Evolutionary conservation across 1,140 invertebrate species (phyloP).

Genomic region (Berghia stephanieae): DNA sequence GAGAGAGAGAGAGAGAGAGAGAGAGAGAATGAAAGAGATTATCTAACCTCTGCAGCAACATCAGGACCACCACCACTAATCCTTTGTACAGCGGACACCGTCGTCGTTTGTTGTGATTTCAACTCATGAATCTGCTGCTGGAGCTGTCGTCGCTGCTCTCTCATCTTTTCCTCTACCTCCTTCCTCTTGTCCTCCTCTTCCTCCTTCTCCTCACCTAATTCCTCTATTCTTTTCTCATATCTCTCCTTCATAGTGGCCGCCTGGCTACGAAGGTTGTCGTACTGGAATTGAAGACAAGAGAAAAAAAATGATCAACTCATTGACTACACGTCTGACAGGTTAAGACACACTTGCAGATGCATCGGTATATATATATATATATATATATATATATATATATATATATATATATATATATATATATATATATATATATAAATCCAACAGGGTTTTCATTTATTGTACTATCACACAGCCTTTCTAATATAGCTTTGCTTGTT

Average conservation of each 20-base stretch:
- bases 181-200: slow-evolving; percentile 34
- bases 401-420: too few species aligned
- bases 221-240: slow-evolving; percentile 60
- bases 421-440: too few species aligned
- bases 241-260: slow-evolving; percentile 59
- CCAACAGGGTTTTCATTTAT: too few species aligned
- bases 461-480: too few species aligned
- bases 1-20: not conserved
- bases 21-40: not conserved
- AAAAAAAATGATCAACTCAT: too few species aligned
- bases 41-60: slow-evolving; percentile 43
- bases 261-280: slow-evolving; percentile 57
- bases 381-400: too few species aligned
- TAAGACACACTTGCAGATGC: too few species aligned
- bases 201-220: slow-evolving; percentile 56
- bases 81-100: slow-evolving; percentile 22
- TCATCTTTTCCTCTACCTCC: slow-evolving; percentile 33
- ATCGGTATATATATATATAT: too few species aligned
- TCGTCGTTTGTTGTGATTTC: slow-evolving; percentile 27
- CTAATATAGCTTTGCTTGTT: too few species aligned
- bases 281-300: slow-evolving; percentile 45
- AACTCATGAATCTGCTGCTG: slow-evolving; percentile 28
- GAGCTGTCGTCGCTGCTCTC: slow-evolving; percentile 32
- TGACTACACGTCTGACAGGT: too few species aligned
- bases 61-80: slow-evolving; percentile 27